These are phyloP conservation scores for Oryzias javanicus DNA, from an alignment of 2,113 vertebrate genomes.

Conservation along the genomic window DNA sequence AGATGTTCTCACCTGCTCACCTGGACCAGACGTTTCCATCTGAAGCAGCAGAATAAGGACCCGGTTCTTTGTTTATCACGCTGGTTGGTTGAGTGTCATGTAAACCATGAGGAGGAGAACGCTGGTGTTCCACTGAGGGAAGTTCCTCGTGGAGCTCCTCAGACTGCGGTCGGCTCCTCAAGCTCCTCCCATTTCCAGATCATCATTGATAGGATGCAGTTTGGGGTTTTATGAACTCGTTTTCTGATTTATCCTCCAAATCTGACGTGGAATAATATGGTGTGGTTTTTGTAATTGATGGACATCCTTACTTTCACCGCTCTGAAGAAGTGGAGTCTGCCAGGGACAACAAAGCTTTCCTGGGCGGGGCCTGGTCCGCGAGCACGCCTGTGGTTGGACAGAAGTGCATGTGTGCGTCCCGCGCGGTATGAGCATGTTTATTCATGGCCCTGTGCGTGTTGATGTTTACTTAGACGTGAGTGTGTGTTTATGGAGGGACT, in stretches of 20 bases:
- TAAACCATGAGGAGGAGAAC: conserved; percentile 54
- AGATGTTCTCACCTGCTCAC: no score
- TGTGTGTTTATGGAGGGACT: conserved; percentile 25
- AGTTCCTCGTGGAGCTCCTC: conserved; percentile 51
- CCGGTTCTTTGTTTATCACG: conserved; percentile 26
- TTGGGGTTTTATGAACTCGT: conserved; percentile 57
- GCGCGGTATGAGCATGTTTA: conserved; percentile 42
- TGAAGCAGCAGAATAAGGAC: not conserved
- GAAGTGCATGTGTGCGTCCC: conserved; percentile 28
- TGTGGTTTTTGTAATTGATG: conserved; percentile 66
- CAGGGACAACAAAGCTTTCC: conserved; percentile 55
- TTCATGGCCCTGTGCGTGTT: conserved; percentile 52
- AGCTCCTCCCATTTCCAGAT: conserved; percentile 48
- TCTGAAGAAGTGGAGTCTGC: conserved; percentile 53
- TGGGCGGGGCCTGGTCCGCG: conserved; percentile 55
- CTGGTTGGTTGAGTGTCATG: conserved; percentile 52
- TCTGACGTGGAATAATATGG: conserved; percentile 64
- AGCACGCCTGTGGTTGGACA: conserved; percentile 47
- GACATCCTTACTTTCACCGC: conserved; percentile 27
- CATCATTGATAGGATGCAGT: conserved; percentile 41
- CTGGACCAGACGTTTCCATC: no score
- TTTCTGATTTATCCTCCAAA: conserved; percentile 60
- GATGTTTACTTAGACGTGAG: conserved; percentile 33
- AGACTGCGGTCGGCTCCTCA: conserved; percentile 50
- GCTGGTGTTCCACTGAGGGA: not conserved